Percentiles rank a stretch among this genome's conserved stretches.
Evolutionary conservation across 2,113 vertebrate genomes (phyloP).

Genomic region (Amblyornis subalaris): DNA sequence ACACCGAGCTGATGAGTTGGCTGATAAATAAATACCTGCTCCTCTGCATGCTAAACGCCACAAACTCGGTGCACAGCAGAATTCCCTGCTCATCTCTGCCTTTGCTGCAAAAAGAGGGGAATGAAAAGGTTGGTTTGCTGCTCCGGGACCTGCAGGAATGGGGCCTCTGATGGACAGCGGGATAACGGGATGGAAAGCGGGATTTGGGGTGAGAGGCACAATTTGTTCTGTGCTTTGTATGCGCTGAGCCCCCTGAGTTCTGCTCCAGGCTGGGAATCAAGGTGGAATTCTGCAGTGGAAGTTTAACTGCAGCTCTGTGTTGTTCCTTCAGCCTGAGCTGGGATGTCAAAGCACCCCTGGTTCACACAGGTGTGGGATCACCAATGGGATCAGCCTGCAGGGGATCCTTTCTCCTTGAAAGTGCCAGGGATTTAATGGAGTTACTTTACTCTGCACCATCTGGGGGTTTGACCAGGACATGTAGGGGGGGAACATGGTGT

Average conservation of each 20-base stretch:
- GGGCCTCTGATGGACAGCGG: not conserved
- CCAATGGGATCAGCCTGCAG: accelerated
- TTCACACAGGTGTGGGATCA: accelerated
- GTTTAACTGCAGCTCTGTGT: accelerated
- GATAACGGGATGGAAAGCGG: accelerated
- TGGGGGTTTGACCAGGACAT: accelerated
- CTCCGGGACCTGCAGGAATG: not conserved
- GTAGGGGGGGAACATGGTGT: too few relatives aligned
- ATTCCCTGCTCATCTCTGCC: not conserved
- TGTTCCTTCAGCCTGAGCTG: accelerated
- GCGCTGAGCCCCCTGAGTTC: not conserved
- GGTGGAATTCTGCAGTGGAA: not conserved
- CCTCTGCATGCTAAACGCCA: not conserved
- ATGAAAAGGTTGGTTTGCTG: not conserved
- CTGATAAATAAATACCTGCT: slow-evolving; percentile 7
- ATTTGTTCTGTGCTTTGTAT: not conserved
- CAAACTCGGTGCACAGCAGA: not conserved
- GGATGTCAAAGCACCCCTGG: accelerated
- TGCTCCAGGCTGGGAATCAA: not conserved
- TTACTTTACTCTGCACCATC: not conserved
- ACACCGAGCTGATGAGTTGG: not conserved
- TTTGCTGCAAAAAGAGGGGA: not conserved
- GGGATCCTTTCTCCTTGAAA: not conserved
- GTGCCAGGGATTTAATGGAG: not conserved
- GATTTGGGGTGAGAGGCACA: not conserved